Evolutionary conservation across 2,113 vertebrate genomes (phyloP), one percentile per base, ranked within the genome.

Genomic region (Phycodurus eques): DNA sequence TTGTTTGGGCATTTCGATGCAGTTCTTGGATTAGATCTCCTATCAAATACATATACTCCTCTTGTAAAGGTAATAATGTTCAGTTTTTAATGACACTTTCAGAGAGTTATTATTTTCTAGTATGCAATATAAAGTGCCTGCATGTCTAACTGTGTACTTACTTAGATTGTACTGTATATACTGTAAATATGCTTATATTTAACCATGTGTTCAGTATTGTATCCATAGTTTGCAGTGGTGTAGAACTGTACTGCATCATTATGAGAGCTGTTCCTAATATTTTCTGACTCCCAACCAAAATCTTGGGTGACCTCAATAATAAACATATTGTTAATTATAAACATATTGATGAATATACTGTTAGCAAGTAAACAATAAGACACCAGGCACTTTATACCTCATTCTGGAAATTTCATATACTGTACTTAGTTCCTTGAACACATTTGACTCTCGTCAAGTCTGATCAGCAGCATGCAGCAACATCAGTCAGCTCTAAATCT

Each of bases 391-490:
- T 33, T 59, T 2, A 27, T 59, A 31, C 27, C 4, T 31, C 57
- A 60, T 14, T 12, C 14, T 7, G 12, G 22, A 31, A 59, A 27
- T 27, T 22, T n/a, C 10, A 31, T 31, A 2, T 12, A 47, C 46
- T 47, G 44, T 2, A 12, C 13, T 14, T 15, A 51, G 20, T 54
- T 54, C 11, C 63, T 44, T 27, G 5, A 22, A 66, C 64, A 66
- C 9, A 5, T 65, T 51, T 51, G 49, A 11, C 63, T 65, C 7
- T 33, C 73, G 77, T 75, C 73, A 76, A 75, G 73, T 77, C 80
- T 71, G 84, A 84, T 85, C 27, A 39, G 35, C 72, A 80, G 81
- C 71, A 80, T 74, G 73, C 72, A 33, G 80, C 75, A 79, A 78
- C 79, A 76, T 17, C 53, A 78, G 80, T 85, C 75, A 82, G 83